Conservation (phyloP, 2,888 invertebrate species). For the Drosophila hawaiiensis region DNA sequence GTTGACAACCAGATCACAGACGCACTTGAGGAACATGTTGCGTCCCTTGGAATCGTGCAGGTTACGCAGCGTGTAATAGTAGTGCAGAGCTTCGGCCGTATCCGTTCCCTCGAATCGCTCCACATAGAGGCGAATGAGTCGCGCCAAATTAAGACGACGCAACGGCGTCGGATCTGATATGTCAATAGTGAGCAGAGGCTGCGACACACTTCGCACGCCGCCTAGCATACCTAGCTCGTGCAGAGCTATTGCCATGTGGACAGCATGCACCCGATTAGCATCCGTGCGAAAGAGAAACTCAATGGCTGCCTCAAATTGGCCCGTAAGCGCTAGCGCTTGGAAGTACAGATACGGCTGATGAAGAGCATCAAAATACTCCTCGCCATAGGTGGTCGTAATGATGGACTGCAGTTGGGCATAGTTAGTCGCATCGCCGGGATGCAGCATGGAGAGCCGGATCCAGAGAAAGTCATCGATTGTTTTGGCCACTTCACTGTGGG, state of each 20-base stretch:
- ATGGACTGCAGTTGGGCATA: conserved; percentile 93
- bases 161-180: conserved; percentile 92
- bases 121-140: conserved; percentile 94
- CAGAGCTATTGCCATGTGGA: conserved; percentile 96
- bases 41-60: conserved; percentile 91
- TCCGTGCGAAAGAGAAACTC: conserved; percentile 93
- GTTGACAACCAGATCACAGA: conserved; percentile 93
- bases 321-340: conserved; percentile 93
- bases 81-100: conserved; percentile 96
- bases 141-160: conserved; percentile 93
- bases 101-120: conserved; percentile 96
- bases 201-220: conserved; percentile 90
- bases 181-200: conserved; percentile 92
- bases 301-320: conserved; percentile 98
- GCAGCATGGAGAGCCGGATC: conserved; percentile 95
- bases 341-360: conserved; percentile 96
- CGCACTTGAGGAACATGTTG: conserved; percentile 94
- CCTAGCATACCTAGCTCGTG: conserved; percentile 94
- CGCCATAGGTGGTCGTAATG: conserved; percentile 94
- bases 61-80: conserved; percentile 90
- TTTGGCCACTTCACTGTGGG: conserved; percentile 95
- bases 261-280: conserved; percentile 92
- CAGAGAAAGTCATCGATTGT: conserved; percentile 98
- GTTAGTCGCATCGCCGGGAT: conserved; percentile 88
- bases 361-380: conserved; percentile 95